These are phyloP conservation scores for Sclerodermus sp. DNA, from an alignment of 2,888 invertebrate species.

Conservation along the genomic window DNA sequence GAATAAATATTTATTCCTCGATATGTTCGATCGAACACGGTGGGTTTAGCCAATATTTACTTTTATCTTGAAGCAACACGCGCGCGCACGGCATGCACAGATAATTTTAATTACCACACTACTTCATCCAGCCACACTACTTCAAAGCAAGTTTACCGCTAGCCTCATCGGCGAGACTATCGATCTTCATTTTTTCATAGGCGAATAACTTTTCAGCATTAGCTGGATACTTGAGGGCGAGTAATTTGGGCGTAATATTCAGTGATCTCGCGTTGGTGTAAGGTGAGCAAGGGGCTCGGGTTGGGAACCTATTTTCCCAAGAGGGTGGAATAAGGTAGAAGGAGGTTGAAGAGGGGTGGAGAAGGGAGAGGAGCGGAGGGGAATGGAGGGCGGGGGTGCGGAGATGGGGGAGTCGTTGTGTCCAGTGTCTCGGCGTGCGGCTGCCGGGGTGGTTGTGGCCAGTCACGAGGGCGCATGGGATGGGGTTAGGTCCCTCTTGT, in stretches of 20 bases:
- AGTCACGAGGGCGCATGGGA: constrained; percentile 49
- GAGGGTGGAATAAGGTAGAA: constrained; percentile 50
- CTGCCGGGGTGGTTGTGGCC: constrained; percentile 52
- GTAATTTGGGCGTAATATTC: neutral
- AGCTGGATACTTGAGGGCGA: neutral
- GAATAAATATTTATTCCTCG: neutral
- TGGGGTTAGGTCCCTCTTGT: constrained; percentile 52
- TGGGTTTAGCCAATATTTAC: no score
- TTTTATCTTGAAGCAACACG: no score
- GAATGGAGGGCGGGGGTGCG: constrained; percentile 10
- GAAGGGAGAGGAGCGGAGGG: constrained; percentile 31
- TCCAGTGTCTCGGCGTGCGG: constrained; percentile 54
- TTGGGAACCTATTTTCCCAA: constrained; percentile 47
- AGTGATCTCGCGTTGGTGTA: constrained; percentile 15
- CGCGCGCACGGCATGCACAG: no score
- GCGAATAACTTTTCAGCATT: neutral
- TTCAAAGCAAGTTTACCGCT: no score
- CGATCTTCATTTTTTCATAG: neutral
- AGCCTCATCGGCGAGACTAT: neutral
- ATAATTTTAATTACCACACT: no score
- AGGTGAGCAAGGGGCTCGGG: constrained; percentile 33
- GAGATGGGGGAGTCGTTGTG: constrained; percentile 50
- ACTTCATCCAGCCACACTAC: no score
- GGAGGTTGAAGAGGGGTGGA: constrained; percentile 24
- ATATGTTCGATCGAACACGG: neutral